Conservation (phyloP, 2,888 invertebrate species). For the Heliothis peltigera region DNA sequence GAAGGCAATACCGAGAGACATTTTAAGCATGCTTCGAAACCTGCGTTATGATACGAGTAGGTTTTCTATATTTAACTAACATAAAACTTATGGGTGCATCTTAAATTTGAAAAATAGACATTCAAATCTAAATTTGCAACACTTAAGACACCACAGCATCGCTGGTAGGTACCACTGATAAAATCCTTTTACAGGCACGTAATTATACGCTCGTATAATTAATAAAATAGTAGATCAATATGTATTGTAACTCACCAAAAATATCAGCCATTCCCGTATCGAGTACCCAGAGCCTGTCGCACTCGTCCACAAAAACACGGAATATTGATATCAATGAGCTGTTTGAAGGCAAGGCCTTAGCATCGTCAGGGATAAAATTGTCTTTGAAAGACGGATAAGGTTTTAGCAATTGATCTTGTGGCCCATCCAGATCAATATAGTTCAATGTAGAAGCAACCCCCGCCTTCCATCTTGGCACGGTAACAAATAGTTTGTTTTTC, state of each 20-base stretch:
- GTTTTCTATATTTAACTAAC: too few relatives aligned
- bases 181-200: constrained; percentile 3
- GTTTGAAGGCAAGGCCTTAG: constrained; percentile 86
- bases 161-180: neutral
- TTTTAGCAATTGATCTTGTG: constrained; percentile 92
- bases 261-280: constrained; percentile 95
- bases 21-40: too few relatives aligned
- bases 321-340: constrained; percentile 93
- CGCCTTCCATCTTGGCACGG: constrained; percentile 92
- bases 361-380: constrained; percentile 92
- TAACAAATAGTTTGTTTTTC: constrained; percentile 92
- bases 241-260: constrained; percentile 85
- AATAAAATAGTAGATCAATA: too few relatives aligned
- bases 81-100: too few relatives aligned
- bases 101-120: too few relatives aligned
- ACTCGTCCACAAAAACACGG: constrained; percentile 93
- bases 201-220: too few relatives aligned
- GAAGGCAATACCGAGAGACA: too few relatives aligned
- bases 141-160: too few relatives aligned
- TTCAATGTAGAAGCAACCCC: constrained; percentile 93
- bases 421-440: constrained; percentile 90
- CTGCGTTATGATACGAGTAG: too few relatives aligned
- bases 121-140: too few relatives aligned
- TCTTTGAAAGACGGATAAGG: constrained; percentile 95
- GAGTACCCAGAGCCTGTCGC: constrained; percentile 95